These are phyloP conservation scores for Sceliomorpha sp. DNA, from an alignment of 2,888 invertebrate genomes.

Conservation along the genomic window DNA sequence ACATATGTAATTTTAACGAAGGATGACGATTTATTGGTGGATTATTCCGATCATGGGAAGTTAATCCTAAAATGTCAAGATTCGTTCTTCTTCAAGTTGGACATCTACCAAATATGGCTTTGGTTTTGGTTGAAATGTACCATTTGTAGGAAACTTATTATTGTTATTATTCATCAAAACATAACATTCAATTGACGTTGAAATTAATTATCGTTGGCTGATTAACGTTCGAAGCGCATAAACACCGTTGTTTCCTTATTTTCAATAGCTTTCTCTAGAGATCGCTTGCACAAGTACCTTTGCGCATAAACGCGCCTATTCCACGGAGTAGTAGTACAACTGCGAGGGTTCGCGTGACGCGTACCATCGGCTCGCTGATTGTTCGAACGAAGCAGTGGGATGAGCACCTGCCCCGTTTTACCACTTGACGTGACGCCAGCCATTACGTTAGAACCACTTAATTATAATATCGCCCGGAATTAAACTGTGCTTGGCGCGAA, in stretches of 20 bases:
- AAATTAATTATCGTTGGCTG: constrained; percentile 19
- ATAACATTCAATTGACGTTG: too few relatives aligned
- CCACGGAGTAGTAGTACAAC: constrained; percentile 17
- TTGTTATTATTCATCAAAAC: too few relatives aligned
- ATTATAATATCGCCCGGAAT: constrained; percentile 79
- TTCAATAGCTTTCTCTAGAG: constrained; percentile 18
- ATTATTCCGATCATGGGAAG: too few relatives aligned
- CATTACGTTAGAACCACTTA: constrained; percentile 79
- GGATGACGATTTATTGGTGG: too few relatives aligned
- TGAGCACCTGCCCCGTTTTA: constrained; percentile 68
- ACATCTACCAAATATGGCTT: too few relatives aligned
- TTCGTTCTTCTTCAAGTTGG: too few relatives aligned
- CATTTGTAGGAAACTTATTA: too few relatives aligned
- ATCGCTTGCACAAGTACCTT: constrained; percentile 14
- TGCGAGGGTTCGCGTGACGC: constrained; percentile 57
- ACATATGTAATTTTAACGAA: too few relatives aligned
- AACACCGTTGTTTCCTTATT: constrained; percentile 33
- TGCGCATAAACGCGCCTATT: constrained; percentile 17
- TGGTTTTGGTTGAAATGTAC: too few relatives aligned
- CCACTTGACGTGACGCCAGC: constrained; percentile 76
- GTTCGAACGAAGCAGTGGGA: constrained; percentile 70
- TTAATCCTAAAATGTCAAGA: too few relatives aligned
- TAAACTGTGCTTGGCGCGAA: constrained; percentile 78
- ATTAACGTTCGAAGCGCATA: constrained; percentile 10
- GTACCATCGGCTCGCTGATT: constrained; percentile 77